phyloP scores from a whole-genome alignment of 92 coral and sea anemone species.

The Ricordea florida region DNA sequence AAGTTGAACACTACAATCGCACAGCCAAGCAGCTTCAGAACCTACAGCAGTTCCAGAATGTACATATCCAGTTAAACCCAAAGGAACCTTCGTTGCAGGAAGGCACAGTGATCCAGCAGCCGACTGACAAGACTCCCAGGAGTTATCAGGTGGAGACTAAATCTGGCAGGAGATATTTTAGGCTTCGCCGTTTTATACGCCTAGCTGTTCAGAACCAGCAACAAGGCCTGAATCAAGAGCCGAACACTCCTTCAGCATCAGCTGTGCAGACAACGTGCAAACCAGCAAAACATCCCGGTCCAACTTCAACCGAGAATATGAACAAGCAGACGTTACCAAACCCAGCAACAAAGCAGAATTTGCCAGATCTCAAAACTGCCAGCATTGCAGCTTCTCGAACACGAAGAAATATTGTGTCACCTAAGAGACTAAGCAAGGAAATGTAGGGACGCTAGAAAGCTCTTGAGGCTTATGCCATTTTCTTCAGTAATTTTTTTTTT shows the following conservation, averaged over 20 bases:
- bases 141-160: not conserved
- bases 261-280: not conserved
- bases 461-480: no score
- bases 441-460: not conserved
- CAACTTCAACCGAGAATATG: not conserved
- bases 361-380: not conserved
- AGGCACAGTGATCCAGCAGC: not conserved
- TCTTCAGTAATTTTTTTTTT: no score
- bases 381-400: not conserved
- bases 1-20: not conserved
- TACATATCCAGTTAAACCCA: not conserved
- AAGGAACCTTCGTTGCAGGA: not conserved
- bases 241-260: not conserved
- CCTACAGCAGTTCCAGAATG: not conserved
- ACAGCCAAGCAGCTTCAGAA: constrained; percentile 5
- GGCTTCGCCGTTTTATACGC: not conserved
- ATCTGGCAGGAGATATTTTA: not conserved
- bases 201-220: not conserved
- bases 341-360: no score
- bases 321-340: not conserved
- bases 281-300: not conserved
- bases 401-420: not conserved
- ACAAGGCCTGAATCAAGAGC: not conserved
- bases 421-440: not conserved
- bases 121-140: not conserved